These are phyloP conservation scores for Dendrocopos noguchii DNA, from an alignment of 2,113 vertebrate species.

Conservation along the genomic window DNA sequence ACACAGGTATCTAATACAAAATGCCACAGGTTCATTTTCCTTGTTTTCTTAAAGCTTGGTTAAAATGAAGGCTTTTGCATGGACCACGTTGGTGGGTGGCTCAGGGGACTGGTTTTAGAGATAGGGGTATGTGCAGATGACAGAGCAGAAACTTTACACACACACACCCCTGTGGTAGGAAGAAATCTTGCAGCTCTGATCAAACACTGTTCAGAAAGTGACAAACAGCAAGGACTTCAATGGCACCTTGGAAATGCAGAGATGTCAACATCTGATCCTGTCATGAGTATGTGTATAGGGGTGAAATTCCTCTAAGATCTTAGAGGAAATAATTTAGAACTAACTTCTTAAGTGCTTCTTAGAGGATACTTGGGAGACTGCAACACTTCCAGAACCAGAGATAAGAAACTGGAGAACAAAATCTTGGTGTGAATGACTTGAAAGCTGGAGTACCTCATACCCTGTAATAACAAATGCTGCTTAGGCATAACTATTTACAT, in stretches of 20 bases:
- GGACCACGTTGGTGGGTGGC: not conserved
- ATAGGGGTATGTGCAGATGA: not conserved
- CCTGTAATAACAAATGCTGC: not conserved
- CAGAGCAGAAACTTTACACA: not conserved
- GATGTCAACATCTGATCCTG: not conserved
- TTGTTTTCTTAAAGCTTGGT: not conserved
- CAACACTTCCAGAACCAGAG: not conserved
- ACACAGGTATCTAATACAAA: not conserved
- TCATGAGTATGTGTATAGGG: not conserved
- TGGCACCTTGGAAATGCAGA: not conserved
- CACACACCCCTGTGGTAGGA: not conserved
- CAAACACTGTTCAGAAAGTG: not conserved
- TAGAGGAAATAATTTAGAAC: not conserved
- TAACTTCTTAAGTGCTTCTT: not conserved
- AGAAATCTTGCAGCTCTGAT: not conserved
- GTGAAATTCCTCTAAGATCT: not conserved
- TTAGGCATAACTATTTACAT: not conserved
- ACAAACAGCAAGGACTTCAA: not conserved
- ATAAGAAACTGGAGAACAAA: not conserved
- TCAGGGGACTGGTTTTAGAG: not conserved
- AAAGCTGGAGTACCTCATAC: not conserved
- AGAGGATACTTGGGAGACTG: not conserved
- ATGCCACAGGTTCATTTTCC: not conserved
- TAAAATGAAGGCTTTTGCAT: not conserved
- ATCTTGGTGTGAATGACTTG: not conserved